These are phyloP conservation scores for Chlamydotis undulata DNA, from an alignment of 2,113 vertebrate genomes.

Conservation along the genomic window DNA sequence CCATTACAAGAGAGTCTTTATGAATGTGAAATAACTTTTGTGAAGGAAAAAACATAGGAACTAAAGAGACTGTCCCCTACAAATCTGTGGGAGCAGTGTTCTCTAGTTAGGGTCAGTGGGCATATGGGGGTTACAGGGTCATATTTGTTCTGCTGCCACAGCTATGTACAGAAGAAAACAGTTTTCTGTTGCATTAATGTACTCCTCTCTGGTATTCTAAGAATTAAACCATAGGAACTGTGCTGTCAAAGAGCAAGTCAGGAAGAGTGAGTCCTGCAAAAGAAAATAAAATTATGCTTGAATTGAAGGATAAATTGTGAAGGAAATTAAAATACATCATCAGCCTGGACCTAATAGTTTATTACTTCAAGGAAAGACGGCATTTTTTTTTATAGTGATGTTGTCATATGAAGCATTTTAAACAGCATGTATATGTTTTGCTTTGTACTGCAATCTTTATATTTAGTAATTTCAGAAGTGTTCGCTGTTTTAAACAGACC, in stretches of 20 bases:
- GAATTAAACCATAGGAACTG: background rate
- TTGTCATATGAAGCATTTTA: background rate
- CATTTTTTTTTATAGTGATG: background rate
- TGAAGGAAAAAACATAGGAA: background rate
- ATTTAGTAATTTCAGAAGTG: background rate
- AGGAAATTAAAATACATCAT: background rate
- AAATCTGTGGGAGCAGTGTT: background rate
- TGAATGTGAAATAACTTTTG: background rate
- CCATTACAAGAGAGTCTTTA: background rate
- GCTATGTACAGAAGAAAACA: background rate
- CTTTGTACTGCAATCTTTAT: background rate
- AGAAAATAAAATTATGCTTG: background rate
- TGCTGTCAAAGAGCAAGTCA: background rate
- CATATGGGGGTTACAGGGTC: too few species aligned
- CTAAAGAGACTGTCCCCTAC: background rate
- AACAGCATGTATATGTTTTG: background rate
- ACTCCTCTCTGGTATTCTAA: background rate
- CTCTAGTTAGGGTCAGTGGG: background rate
- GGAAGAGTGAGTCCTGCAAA: background rate
- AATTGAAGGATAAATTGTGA: background rate
- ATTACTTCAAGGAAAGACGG: background rate
- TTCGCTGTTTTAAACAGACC: background rate
- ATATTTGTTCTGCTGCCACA: background rate
- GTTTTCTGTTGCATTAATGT: background rate
- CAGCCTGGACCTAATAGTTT: background rate